phyloP scores from a whole-genome alignment of 2,797 vertebrate species.

The Liasis olivaceus region DNA sequence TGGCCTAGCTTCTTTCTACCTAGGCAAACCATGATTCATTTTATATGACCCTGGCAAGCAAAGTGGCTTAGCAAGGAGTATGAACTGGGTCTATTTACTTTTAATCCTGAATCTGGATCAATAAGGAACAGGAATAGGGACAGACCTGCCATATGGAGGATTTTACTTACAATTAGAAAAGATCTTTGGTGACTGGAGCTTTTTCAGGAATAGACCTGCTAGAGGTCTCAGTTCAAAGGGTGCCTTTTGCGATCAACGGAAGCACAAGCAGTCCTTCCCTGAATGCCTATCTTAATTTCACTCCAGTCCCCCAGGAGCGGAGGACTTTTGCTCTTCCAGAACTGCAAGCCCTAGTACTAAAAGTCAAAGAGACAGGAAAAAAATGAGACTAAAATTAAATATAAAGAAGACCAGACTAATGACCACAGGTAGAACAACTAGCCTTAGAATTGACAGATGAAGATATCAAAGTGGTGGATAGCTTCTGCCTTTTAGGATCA shows the following conservation, averaged over 20 bases:
- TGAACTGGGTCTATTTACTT: neutral
- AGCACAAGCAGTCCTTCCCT: neutral
- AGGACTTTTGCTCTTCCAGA: neutral
- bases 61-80: neutral
- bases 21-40: too few relatives aligned
- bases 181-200: neutral
- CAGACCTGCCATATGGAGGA: neutral
- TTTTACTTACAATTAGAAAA: neutral
- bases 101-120: neutral
- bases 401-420: neutral
- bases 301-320: neutral
- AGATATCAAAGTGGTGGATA: neutral
- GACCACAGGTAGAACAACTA: neutral
- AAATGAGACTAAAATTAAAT: neutral
- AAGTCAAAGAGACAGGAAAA: neutral
- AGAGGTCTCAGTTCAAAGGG: too few relatives aligned
- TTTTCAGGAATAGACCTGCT: neutral
- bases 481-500: neutral
- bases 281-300: neutral
- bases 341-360: neutral
- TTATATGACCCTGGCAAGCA: too few relatives aligned
- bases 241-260: too few relatives aligned
- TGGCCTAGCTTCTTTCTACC: too few relatives aligned
- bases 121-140: neutral
- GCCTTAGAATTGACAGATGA: neutral